phyloP scores from a whole-genome alignment of 2,113 vertebrate genomes.

The Plestiodon gilberti region DNA sequence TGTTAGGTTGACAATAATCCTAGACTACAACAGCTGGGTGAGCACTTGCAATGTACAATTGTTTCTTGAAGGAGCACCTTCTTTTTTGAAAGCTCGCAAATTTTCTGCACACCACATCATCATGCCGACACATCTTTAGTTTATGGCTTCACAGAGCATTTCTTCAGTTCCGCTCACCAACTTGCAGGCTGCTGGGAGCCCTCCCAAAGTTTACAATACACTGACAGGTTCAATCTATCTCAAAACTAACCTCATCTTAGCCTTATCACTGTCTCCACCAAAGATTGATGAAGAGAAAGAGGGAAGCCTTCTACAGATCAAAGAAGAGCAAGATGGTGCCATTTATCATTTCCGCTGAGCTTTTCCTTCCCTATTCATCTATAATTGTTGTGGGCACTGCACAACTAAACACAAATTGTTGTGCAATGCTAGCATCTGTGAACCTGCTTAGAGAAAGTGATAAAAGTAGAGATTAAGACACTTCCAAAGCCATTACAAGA shows the following conservation, averaged over 20 bases:
- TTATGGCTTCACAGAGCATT: constrained; percentile 40
- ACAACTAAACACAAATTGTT: not conserved
- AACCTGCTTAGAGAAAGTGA: not conserved
- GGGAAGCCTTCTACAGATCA: constrained; percentile 39
- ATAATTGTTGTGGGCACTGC: not conserved
- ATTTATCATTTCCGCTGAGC: constrained; percentile 29
- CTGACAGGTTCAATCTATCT: constrained; percentile 63
- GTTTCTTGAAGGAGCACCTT: constrained; percentile 41
- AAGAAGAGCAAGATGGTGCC: constrained; percentile 8
- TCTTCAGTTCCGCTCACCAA: constrained; percentile 52
- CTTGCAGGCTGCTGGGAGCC: constrained; percentile 53
- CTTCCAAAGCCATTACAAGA: not conserved
- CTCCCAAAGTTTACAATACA: constrained; percentile 54
- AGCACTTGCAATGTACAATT: not conserved
- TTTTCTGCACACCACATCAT: constrained; percentile 30
- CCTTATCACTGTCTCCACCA: constrained; percentile 47
- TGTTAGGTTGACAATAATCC: constrained; percentile 33
- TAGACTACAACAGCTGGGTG: too few relatives aligned
- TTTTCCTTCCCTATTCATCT: constrained; percentile 25
- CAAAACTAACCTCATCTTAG: constrained; percentile 61
- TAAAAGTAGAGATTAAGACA: not conserved
- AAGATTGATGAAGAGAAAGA: constrained; percentile 33
- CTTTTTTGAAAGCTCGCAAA: constrained; percentile 32
- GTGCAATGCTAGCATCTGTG: constrained; percentile 1
- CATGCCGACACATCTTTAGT: constrained; percentile 29